Base-by-base conservation (phyloP, 2,113 vertebrate species). In the Paracanthobrama guichenoti region DNA sequence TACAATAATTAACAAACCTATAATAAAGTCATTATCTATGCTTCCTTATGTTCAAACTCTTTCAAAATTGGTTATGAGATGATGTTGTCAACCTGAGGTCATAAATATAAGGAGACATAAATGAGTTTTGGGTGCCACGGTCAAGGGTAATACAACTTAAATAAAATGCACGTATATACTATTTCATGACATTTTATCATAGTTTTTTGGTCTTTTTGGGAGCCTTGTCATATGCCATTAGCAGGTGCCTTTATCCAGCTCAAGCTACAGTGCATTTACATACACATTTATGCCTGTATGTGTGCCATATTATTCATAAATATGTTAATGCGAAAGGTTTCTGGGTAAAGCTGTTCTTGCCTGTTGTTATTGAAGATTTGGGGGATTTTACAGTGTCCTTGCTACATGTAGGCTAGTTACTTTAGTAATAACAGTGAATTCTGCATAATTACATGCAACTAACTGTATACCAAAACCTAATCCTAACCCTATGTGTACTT, bases 261-360 rank as follows among this genome's bases (percentile, higher is more conserved):
- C 50, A 53, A 53, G 48, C 14, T 53, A 62, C 60, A 28, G 24
- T 26, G 12, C n/a, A 26, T 62, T 67, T 18, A 66, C 6, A 20
- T 31, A 31, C 7, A 67, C 28, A 67, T 66, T 66, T 4, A 35
- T 0, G 28, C 64, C 64, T 4, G 6, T 31, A 35, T 35, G 31
- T 67, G 64, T 67, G 64, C 16, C 64, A 35, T 53, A 53, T 67
- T 67, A 20, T 67, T 66, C 64, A 67, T 67, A 35, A 67, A 67
- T 67, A 35, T 35, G 16, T 39, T 67, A 20, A 67, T 22, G 0
- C 9, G 0, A 20, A 67, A 39, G 8, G 1, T 67, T 67, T 20
- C 18, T 11, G 31, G 8, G 31, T 67, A 35, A 35, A 67, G 16
- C 28, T 1, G 16, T 67, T 35, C 5, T 67, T 35, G 64, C 35